These are phyloP conservation scores for Leptopilina syphax DNA, from an alignment of 2,888 invertebrate genomes.

Conservation along the genomic window DNA sequence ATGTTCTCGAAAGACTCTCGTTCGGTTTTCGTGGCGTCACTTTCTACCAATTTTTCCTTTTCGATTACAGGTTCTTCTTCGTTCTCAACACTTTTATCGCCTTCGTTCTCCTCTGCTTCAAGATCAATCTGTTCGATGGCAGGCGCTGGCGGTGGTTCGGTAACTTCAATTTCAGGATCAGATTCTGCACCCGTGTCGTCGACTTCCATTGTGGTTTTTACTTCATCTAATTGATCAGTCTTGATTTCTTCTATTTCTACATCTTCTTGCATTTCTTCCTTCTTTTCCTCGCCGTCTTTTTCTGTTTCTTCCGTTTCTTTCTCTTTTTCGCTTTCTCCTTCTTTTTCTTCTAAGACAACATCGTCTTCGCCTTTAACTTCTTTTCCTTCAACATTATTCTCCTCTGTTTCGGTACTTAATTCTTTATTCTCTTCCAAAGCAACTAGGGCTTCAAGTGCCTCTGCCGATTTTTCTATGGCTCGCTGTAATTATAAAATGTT, in stretches of 20 bases:
- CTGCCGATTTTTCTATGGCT: conserved; percentile 38
- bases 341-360: conserved; percentile 1
- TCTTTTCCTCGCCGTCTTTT: not conserved
- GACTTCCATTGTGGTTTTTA: conserved; percentile 43
- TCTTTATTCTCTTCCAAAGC: conserved; percentile 40
- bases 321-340: not conserved
- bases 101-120: conserved; percentile 32
- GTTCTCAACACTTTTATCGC: conserved; percentile 36
- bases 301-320: too few relatives aligned
- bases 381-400: not conserved
- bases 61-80: conserved; percentile 17
- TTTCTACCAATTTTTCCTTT: conserved; percentile 34
- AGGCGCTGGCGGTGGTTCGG: conserved; percentile 29
- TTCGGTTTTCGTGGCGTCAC: not conserved
- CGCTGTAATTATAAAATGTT: conserved; percentile 16
- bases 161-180: conserved; percentile 42
- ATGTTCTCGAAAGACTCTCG: conserved; percentile 29
- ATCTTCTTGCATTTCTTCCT: conserved; percentile 44
- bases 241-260: conserved; percentile 45
- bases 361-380: conserved; percentile 3
- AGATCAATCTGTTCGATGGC: conserved; percentile 38
- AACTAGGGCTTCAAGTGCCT: conserved; percentile 46
- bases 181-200: conserved; percentile 11
- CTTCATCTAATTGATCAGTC: conserved; percentile 42
- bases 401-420: conserved; percentile 19